Base-by-base conservation (phyloP, 2,797 vertebrate species). In the Gobio occitaniae region DNA sequence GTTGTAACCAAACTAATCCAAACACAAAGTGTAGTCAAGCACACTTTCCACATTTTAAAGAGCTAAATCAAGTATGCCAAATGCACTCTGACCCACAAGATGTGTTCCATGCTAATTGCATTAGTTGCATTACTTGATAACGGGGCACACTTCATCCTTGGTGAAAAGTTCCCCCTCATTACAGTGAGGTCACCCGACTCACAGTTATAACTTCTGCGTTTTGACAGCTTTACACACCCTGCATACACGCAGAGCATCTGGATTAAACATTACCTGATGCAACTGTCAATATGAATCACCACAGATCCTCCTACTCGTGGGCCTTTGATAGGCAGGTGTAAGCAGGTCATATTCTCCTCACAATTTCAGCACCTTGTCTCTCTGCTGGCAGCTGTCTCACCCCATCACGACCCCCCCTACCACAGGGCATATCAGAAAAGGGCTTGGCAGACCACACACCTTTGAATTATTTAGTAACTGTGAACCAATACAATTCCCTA, bases 201-300 rank as follows among this genome's bases (percentile, higher is more conserved):
- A n/a, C 17, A 36, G 72, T 54, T 36, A 6, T 54, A 38, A 54
- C 72, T 38, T 32, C 6, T 21, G 50, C 61, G 25, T 48, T 47
- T 61, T 75, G 59, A 25, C 69, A 75, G n/a, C 41, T 81, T 56
- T 66, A 68, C 50, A 69, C 71, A 54, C 63, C 63, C 13, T 59
- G 32, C 21, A 41, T 44, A 61, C 61, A n/a, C 41, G 13, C 19
- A 52, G 29, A 25, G 25, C 78, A 71, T 78, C 65, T 72, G 56
- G 83, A 54, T 78, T 87, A 56, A 9, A 79, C 21, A 79, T 85
- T 44, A 68, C 48, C 21, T 36, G n/a, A 79, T 68, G 66, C n/a
- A 71, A 9, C 75, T 78, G 68, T 78, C 66, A 83, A 13, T 21
- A 72, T 70, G n/a, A 70, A 80, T 76, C 69, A 74, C 41, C 48